Base-by-base conservation (phyloP, 2,797 vertebrate genomes). In the Cygnus olor region DNA sequence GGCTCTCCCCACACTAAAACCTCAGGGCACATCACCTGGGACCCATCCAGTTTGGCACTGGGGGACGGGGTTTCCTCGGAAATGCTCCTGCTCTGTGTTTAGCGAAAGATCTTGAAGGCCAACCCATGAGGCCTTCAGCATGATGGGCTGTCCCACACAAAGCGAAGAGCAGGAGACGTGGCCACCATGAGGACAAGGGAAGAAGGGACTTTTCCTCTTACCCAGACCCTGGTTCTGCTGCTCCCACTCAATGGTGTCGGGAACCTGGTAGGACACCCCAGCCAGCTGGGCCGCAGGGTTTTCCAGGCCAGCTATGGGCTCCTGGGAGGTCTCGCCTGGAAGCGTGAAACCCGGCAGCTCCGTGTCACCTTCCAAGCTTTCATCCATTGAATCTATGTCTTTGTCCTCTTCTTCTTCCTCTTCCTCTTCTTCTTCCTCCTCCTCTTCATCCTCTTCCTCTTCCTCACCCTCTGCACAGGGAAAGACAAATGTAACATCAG, bases 201-300 rank as follows among this genome's bases (percentile, higher is more conserved):
- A 93, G n/a, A 89, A 91, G 7, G 38, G 11, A 3, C 2, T 19
- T 89, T 24, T 70, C 61, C 61, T 95, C 98, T 98, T 97, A 99
- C 99, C 99, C 72, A 99, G 98, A 9, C 99, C 99, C 96, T 99
- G 99, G 97, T 99, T 99, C 95, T 98, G 98, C 95, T 99, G 98
- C 76, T 99, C 98, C 99, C 99, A 99, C 78, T 98, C 97, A 0
- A 98, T 96, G 83, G 97, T 93, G 9, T 98, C 98, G 2, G 98
- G 99, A 95, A 71, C 98, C 98, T 97, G 99, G 98, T 96, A 99
- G 96, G 95, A 98, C 14, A 97, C 96, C 24, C 97, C 98, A 0
- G 97, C 97, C 86, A 98, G 91, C 54, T 97, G 89, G 6, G 97
- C 97, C 56, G 93, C 96, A 44, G 98, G 95, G 44, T 98, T 94